Conservation (phyloP, 1,140 invertebrate genomes). For the Vollenhovia emeryi region DNA sequence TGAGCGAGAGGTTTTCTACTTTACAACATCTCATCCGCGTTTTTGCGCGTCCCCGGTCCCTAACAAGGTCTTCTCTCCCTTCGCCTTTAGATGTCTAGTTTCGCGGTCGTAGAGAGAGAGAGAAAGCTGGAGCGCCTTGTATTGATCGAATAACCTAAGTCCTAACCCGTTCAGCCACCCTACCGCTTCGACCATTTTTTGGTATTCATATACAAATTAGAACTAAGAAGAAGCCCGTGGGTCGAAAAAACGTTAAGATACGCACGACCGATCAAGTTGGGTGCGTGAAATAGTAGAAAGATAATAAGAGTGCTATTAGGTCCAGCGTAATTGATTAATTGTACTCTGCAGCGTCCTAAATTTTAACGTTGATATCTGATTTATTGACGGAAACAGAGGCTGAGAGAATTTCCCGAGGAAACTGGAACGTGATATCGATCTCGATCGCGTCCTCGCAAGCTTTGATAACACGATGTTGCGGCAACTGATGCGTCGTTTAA, state of each 20-base stretch:
- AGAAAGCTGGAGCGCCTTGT: constrained; percentile 39
- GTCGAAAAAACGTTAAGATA: background rate
- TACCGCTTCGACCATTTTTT: background rate
- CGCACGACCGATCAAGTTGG: background rate
- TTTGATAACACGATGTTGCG: background rate
- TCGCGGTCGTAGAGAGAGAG: constrained; percentile 2
- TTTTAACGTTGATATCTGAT: background rate
- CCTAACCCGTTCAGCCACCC: constrained; percentile 45
- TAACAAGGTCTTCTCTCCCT: background rate
- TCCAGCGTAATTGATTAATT: background rate
- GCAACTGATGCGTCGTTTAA: constrained; percentile 30
- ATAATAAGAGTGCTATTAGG: background rate
- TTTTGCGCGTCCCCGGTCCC: background rate
- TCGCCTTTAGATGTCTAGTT: constrained; percentile 12
- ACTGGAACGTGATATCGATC: background rate
- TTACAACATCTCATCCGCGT: background rate
- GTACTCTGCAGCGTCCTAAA: background rate
- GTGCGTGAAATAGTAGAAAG: background rate
- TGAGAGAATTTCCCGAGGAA: background rate
- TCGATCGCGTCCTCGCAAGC: background rate
- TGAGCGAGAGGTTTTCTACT: background rate
- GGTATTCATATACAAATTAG: background rate
- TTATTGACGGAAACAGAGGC: background rate
- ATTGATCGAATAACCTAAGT: constrained; percentile 51
- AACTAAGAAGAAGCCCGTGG: background rate